Base-by-base conservation (phyloP, 2,113 vertebrate species). In the Saguinus imperator region DNA sequence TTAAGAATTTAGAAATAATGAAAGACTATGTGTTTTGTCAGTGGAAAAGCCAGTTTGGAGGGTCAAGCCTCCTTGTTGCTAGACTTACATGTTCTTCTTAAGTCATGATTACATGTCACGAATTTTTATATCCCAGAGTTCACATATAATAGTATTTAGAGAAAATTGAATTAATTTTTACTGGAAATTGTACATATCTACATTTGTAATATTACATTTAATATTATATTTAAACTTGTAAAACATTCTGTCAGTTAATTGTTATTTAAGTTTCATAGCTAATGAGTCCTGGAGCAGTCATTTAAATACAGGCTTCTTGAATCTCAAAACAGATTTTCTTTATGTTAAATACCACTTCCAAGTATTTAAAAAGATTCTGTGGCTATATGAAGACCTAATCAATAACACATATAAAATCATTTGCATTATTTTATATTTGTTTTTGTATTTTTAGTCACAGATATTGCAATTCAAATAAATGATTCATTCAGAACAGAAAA, bases 301-400 rank as follows among this genome's bases (percentile, higher is more conserved):
- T 95, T 83, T 58, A 35, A 87, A 68, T 27, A 76, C 21, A 86
- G 16, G 18, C 76, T 82, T 40, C 66, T 87, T 48, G 48, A 18
- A 45, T 86, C 52, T 87, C 35, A 84, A 82, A 96, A 83, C 21
- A 37, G 66, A 35, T 79, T 79, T 93, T 91, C 55, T 89, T 92
- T 35, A 45, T 50, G 16, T 72, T 58, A 76, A 77, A 17, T 45
- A 73, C 66, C 14, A 77, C 58, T 89, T 77, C n/a, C 37, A 90
- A 64, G 11, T 86, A 76, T 14, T 29, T 37, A 80, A 92, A 83
- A 43, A 76, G 4, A 76, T 61, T 82, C 35, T 86, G 48, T 20
- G 70, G 45, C 20, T 43, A 4, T 68, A 23, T 70, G 37, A 73
- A 89, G 68, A 52, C 4, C 29, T 55, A 77, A 58, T 27, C n/a